Percentiles rank a stretch among this genome's conserved stretches.
These are phyloP conservation scores for Lagodon rhomboides DNA, from an alignment of 2,797 vertebrate species.

Conservation along the genomic window DNA sequence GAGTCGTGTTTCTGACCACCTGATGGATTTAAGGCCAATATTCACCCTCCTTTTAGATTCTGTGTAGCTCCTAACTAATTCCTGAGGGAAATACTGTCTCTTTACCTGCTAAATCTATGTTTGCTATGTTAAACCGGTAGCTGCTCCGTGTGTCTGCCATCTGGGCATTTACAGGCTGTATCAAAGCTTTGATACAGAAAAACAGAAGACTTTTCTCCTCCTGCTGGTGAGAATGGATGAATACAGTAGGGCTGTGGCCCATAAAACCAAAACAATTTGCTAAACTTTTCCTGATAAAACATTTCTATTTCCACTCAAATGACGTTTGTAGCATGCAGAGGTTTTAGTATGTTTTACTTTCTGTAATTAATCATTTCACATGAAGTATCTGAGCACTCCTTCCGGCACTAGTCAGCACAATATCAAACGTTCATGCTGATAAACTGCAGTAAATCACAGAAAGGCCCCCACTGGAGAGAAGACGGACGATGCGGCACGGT, in stretches of 20 bases:
- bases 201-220: not conserved
- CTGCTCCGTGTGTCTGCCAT: not conserved
- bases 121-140: not conserved
- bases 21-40: not conserved
- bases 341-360: not conserved
- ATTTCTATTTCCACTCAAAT: too few species aligned
- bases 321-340: not conserved
- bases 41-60: not conserved
- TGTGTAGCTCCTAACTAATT: not conserved
- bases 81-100: not conserved
- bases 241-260: not conserved
- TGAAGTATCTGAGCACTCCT: not conserved
- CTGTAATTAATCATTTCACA: not conserved
- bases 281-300: not conserved
- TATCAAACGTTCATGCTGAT: slow-evolving; percentile 7
- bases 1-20: not conserved
- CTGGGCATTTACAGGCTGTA: not conserved
- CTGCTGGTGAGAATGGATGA: not conserved
- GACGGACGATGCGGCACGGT: slow-evolving; percentile 32
- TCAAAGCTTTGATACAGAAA: not conserved
- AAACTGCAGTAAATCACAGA: slow-evolving; percentile 7
- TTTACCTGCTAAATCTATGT: not conserved
- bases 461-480: slow-evolving; percentile 53
- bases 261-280: not conserved
- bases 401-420: not conserved